Evolutionary conservation across 2,888 invertebrate species (phyloP).

Genomic region (Falcaria lacertinaria): DNA sequence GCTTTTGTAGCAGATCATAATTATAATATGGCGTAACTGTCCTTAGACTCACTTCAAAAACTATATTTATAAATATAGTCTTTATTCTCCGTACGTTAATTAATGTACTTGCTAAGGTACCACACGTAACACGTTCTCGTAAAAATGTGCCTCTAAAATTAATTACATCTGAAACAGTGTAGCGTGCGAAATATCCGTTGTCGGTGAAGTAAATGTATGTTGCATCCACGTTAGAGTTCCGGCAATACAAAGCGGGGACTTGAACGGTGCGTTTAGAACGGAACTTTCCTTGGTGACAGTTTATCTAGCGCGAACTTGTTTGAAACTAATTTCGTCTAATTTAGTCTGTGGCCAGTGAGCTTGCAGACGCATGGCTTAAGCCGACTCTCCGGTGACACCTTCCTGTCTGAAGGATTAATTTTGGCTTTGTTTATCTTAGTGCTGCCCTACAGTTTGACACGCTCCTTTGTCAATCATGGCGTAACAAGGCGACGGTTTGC

Average conservation of each 20-base stretch:
- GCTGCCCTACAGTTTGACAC: constrained; percentile 27
- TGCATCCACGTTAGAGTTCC: constrained; percentile 13
- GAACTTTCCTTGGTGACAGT: constrained; percentile 41
- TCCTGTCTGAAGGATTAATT: constrained; percentile 49
- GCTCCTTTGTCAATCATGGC: constrained; percentile 14
- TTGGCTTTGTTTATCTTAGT: constrained; percentile 38
- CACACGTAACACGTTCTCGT: constrained; percentile 14
- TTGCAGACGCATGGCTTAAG: constrained; percentile 37
- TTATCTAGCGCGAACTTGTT: constrained; percentile 47
- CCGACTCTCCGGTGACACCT: constrained; percentile 33
- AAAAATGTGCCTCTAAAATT: constrained; percentile 19
- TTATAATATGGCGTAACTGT: too few relatives aligned
- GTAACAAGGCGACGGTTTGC: neutral
- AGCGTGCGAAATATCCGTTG: neutral
- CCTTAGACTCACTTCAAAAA: too few relatives aligned
- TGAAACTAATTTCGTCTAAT: constrained; percentile 56
- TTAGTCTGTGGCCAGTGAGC: constrained; percentile 33
- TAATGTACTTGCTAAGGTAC: too few relatives aligned
- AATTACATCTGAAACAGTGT: neutral
- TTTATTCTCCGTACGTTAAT: too few relatives aligned
- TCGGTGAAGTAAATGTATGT: neutral
- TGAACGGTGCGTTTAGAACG: constrained; percentile 23
- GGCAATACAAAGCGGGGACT: constrained; percentile 29
- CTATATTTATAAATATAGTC: too few relatives aligned
- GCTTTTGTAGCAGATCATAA: too few relatives aligned